Conservation (phyloP, 1,140 invertebrate genomes). For the Rhagoletis pomonella region DNA sequence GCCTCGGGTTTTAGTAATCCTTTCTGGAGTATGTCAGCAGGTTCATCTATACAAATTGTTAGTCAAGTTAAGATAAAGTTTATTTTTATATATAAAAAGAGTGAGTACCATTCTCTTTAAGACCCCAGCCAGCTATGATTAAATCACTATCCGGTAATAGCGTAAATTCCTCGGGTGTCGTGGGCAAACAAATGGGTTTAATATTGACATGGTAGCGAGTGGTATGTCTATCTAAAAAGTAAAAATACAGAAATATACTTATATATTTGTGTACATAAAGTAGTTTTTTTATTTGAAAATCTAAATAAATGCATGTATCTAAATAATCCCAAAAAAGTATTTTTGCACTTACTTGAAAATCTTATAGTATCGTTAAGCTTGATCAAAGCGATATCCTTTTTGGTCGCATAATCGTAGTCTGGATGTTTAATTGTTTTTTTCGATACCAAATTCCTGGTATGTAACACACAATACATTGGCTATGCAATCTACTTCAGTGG, state of each 20-base stretch:
- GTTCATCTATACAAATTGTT: neutral
- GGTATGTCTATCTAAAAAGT: too few relatives aligned
- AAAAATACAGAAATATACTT: too few relatives aligned
- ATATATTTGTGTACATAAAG: too few relatives aligned
- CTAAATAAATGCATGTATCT: too few relatives aligned
- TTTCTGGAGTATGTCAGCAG: constrained; percentile 12
- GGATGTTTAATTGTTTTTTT: constrained; percentile 9
- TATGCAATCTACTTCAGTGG: neutral
- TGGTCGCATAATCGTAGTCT: neutral
- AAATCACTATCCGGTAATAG: neutral
- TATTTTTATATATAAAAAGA: too few relatives aligned
- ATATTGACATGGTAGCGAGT: neutral
- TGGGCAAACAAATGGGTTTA: constrained; percentile 34
- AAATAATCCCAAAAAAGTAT: neutral
- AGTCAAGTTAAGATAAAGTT: neutral
- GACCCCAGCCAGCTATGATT: neutral
- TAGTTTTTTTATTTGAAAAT: too few relatives aligned
- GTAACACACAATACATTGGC: neutral
- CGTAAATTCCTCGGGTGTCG: neutral
- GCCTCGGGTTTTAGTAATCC: neutral
- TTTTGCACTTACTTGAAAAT: neutral
- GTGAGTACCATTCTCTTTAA: neutral
- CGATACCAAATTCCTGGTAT: constrained; percentile 15
- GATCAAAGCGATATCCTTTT: constrained; percentile 26
- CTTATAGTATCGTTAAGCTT: neutral